Evolutionary conservation across 1,140 invertebrate genomes (phyloP), one percentile per base, ranked within the genome.

Genomic region (Probaryconus sp.): DNA sequence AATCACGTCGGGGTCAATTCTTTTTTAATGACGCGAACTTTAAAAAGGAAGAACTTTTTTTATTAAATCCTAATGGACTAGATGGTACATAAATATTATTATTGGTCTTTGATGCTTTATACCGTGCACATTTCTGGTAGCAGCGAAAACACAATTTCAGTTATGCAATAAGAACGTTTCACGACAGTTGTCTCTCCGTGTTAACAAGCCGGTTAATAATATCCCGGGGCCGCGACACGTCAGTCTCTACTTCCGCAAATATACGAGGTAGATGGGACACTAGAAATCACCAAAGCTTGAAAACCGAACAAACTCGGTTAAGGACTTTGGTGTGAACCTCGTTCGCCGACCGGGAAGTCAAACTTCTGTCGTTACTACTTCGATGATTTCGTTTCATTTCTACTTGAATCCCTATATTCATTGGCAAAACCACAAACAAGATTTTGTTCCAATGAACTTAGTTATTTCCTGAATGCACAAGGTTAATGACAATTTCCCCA

Each of bases 1-100:
- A 96, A 95, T 96, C 95, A 96, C 95, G 94, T 96, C 94, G 94
- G 93, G 94, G 94, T 96, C 94, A 94, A 80, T n/a, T n/a, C n/a
- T n/a, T n/a, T n/a, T n/a, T n/a, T n/a, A n/a, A n/a, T n/a, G n/a
- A n/a, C n/a, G n/a, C n/a, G n/a, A n/a, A n/a, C n/a, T n/a, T n/a
- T n/a, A n/a, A n/a, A n/a, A n/a, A n/a, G n/a, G n/a, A n/a, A n/a
- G n/a, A n/a, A n/a, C n/a, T n/a, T n/a, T n/a, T n/a, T n/a, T n/a
- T n/a, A n/a, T n/a, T n/a, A n/a, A n/a, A n/a, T n/a, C n/a, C n/a
- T n/a, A n/a, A n/a, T n/a, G n/a, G n/a, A n/a, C n/a, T n/a, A n/a
- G n/a, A n/a, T n/a, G n/a, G n/a, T n/a, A n/a, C n/a, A n/a, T n/a
- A n/a, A n/a, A n/a, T n/a, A n/a, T n/a, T n/a, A n/a, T n/a, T n/a